Percentiles rank a stretch among this genome's conserved stretches.
These are phyloP conservation scores for Xyrauchen texanus DNA, from an alignment of 2,113 vertebrate species.

Conservation along the genomic window DNA sequence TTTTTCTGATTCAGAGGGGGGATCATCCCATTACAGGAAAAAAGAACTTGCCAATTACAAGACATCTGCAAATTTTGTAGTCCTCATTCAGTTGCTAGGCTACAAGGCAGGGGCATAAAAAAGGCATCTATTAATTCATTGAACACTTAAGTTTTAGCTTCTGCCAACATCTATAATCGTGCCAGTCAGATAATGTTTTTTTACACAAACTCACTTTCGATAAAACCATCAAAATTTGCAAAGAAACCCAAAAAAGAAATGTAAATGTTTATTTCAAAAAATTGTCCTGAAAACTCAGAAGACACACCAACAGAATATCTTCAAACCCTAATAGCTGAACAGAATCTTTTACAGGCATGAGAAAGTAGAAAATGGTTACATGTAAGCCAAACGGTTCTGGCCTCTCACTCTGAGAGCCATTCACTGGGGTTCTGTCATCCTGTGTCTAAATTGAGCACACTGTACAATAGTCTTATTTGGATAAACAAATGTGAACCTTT, in stretches of 20 bases:
- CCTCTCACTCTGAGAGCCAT: neutral
- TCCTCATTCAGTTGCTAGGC: constrained; percentile 60
- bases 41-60: constrained; percentile 56
- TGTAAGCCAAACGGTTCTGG: neutral
- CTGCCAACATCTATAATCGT: neutral
- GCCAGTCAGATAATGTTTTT: neutral
- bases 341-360: neutral
- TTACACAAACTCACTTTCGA: neutral
- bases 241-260: neutral
- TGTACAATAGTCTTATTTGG: constrained; percentile 17
- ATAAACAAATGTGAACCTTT: constrained; percentile 19
- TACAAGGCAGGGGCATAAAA: constrained; percentile 61
- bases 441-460: neutral
- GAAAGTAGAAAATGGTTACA: neutral
- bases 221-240: neutral
- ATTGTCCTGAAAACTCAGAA: neutral
- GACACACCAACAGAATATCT: constrained; percentile 2
- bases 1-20: too few species aligned
- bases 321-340: neutral
- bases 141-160: constrained; percentile 21
- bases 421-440: neutral
- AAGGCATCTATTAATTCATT: constrained; percentile 52
- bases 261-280: neutral
- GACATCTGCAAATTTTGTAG: constrained; percentile 62
- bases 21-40: neutral